Evolutionary conservation across 2,113 vertebrate genomes (phyloP), one percentile per base, ranked within the genome.

Genomic region (Buteo buteo): DNA sequence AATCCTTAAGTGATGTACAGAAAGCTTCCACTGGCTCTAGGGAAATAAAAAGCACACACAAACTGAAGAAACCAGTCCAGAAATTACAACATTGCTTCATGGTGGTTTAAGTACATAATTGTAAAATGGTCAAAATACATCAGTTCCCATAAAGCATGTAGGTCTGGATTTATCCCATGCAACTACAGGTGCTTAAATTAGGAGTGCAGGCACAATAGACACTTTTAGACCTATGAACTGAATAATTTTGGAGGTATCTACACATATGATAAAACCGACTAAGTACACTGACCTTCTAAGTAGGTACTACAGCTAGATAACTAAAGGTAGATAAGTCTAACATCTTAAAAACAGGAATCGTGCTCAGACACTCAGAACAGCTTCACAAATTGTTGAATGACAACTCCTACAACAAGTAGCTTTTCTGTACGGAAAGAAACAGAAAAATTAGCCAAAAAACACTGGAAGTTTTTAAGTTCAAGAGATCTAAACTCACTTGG

Each of bases 11-110:
- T 0, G 89, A 92, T 6, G 55, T 49, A 52, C 96, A 95, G 95
- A 99, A 99, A n/a, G 82, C 78, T 92, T 98, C 97, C 58, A 99
- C 98, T 8, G 69, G 77, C 66, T 98, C 99, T 99, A 96, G 26
- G 89, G 71, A 86, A 95, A 36, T 34, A 50, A 65, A 93, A 82
- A 66, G 8, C 65, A 94, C 22, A 73, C n/a, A 64, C 15, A 36
- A 45, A 50, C 55, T 96, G 71, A 93, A 90, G 40, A 88, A 88
- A 77, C 5, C n/a, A 40, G 49, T 31, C 50, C 58, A 38, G 29
- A 85, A 62, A 87, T 15, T 5, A 50, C 40, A 64, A 7, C 22
- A 62, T n/a, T 12, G 24, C 21, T 65, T 65, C 44, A 69, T 8
- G 9, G 22, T 72, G 38, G 11, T 62, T 79, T n/a, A 93, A 65